Evolutionary conservation across 2,113 vertebrate genomes (phyloP), one percentile per base, ranked within the genome.

Genomic region (Cebidichthys violaceus): DNA sequence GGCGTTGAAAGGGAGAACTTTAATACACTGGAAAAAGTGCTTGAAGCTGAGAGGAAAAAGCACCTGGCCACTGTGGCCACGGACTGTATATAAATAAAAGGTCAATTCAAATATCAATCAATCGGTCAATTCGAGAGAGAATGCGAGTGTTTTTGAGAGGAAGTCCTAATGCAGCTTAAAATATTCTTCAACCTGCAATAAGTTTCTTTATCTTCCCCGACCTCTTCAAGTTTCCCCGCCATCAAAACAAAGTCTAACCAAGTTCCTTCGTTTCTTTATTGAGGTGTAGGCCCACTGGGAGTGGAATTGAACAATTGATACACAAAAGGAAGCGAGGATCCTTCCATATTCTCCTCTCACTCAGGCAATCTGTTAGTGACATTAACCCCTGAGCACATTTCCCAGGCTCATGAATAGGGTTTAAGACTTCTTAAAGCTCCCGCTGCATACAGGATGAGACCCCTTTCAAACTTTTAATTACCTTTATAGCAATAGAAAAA

Each of bases 401-500:
- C 96, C 96, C 96, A 95, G 95, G 94, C 81, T 91, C 87, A 91
- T 97, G 96, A 97, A 97, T 96, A 89, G 96, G 92, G 85, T 90
- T 95, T 92, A 91, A 86, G 94, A 93, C 92, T 95, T 90, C 88
- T 95, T 88, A 90, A 94, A 95, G 94, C 96, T 94, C 96, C 96
- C 96, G 95, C 96, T 96, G 96, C 96, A 97, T 96, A 96, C 94
- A 95, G 94, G 96, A 97, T 97, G 96, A 96, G 95, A 94, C 75
- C 87, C 96, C 88, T 96, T 97, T 95, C 95, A 95, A 94, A 95
- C 92, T 94, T 96, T 95, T 96, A 96, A 96, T 97, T 96, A 95
- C 95, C 96, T 96, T 95, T 92, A 94, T 90, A 82, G 79, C 92
- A 96, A 96, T 95, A 96, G 59, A 94, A 92, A 90, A 86, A 87